Conservation (phyloP, 1,140 invertebrate species). For the Neodiprion fabricii region DNA sequence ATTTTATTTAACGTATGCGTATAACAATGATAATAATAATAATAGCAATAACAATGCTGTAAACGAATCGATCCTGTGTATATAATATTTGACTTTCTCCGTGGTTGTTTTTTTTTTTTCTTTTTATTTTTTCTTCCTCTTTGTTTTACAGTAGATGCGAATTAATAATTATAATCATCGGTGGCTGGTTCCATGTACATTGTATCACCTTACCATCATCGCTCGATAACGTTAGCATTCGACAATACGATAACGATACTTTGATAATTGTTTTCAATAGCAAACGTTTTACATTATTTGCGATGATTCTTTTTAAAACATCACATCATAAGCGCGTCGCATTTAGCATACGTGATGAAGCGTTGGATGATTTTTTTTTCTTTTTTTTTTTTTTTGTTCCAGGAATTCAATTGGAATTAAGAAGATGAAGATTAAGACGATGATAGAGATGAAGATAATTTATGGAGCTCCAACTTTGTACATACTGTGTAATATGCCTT, state of each 20-base stretch:
- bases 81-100: too few species aligned
- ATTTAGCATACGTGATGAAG: background rate
- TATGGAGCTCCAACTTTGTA: conserved; percentile 45
- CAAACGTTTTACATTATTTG: too few species aligned
- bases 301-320: too few species aligned
- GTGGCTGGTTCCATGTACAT: background rate
- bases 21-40: background rate
- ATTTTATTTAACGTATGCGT: background rate
- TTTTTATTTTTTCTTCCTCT: too few species aligned
- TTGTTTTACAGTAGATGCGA: background rate
- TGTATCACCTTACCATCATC: too few species aligned
- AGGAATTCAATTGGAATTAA: conserved; percentile 47
- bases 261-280: too few species aligned
- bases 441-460: too few species aligned
- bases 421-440: conserved; percentile 16
- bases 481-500: conserved; percentile 57
- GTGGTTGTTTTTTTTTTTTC: too few species aligned
- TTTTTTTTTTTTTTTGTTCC: conserved; percentile 29
- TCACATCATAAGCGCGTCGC: too few species aligned
- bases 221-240: background rate
- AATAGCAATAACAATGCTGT: too few species aligned
- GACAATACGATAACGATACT: too few species aligned
- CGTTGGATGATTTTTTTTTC: background rate
- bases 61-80: too few species aligned
- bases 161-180: background rate